Percentiles rank a stretch among this genome's conserved stretches.
Evolutionary conservation across 2,888 invertebrate species (phyloP).

Genomic region (Eupithecia centaureata): DNA sequence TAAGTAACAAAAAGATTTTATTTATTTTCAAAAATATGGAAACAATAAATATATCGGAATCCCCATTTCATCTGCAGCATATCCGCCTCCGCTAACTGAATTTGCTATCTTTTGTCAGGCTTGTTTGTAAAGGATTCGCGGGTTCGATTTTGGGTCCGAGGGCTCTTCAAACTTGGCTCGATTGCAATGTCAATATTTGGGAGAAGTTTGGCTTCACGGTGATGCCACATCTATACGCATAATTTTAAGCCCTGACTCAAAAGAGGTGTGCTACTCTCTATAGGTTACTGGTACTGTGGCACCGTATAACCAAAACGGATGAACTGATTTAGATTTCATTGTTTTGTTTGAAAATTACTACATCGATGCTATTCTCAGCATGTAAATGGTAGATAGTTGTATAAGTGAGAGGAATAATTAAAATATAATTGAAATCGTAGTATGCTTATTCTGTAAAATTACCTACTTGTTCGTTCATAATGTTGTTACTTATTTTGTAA

Average conservation of each 20-base stretch:
- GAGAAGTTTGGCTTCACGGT: constrained; percentile 13
- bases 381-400: no score
- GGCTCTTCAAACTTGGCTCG: constrained; percentile 29
- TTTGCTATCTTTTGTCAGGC: constrained; percentile 31
- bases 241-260: not conserved
- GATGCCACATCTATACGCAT: constrained; percentile 8
- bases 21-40: not conserved
- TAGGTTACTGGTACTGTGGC: not conserved
- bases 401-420: no score
- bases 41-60: not conserved
- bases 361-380: no score
- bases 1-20: not conserved
- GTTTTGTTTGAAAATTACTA: no score
- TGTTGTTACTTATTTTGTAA: no score
- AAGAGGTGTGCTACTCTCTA: not conserved
- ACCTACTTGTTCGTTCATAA: no score
- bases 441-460: no score
- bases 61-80: not conserved
- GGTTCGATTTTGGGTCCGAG: constrained; percentile 35
- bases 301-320: not conserved
- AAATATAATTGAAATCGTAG: no score
- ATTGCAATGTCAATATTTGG: constrained; percentile 37
- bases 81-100: constrained; percentile 27
- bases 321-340: not conserved
- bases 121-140: constrained; percentile 41